A percentile compares a stretch with the other conserved stretches of the same genome.
Evolutionary conservation across 2,797 vertebrate genomes (phyloP).

Genomic region (Scomberomorus guttatus): DNA sequence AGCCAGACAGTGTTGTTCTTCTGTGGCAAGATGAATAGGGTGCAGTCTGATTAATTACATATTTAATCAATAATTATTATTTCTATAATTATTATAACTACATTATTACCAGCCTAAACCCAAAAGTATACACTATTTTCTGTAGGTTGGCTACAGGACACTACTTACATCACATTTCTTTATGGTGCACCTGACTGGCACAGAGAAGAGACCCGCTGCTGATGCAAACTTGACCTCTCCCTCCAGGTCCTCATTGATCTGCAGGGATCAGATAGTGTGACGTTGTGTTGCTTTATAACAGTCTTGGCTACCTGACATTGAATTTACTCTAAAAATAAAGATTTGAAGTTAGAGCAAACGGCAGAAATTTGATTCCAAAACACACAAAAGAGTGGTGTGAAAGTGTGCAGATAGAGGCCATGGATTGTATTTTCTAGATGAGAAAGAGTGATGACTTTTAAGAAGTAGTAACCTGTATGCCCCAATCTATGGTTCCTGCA

Average conservation of each 20-base stretch:
- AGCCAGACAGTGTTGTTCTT: background rate
- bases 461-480: background rate
- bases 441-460: background rate
- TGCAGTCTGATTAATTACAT: background rate
- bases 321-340: constrained; percentile 16
- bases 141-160: background rate
- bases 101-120: constrained; percentile 1
- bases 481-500: background rate
- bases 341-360: background rate
- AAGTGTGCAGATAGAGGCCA: background rate
- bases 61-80: background rate
- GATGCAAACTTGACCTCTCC: constrained; percentile 90
- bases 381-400: background rate
- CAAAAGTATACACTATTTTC: background rate
- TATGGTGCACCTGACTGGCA: constrained; percentile 89
- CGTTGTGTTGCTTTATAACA: background rate
- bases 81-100: background rate
- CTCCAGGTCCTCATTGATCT: constrained; percentile 91
- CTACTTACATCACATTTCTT: constrained; percentile 91
- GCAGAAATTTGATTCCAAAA: background rate
- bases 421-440: background rate
- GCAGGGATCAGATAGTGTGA: constrained; percentile 43
- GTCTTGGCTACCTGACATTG: background rate
- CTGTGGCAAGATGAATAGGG: background rate
- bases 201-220: constrained; percentile 87